These are phyloP conservation scores for Leucophenga maculata DNA, from an alignment of 2,888 invertebrate genomes.

Conservation along the genomic window DNA sequence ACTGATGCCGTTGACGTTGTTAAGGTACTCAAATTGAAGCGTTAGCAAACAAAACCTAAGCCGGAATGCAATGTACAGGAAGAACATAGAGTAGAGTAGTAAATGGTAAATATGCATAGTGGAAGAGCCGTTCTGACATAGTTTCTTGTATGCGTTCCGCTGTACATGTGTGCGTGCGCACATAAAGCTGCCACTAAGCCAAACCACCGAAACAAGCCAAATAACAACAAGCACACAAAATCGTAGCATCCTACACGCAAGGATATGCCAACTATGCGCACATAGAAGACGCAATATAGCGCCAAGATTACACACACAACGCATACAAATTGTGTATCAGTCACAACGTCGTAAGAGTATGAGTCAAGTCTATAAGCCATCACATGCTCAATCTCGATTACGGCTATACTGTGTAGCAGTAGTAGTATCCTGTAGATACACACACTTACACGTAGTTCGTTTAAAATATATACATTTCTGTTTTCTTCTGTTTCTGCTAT, in stretches of 20 bases:
- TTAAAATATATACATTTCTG: not conserved
- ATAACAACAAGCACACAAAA: not conserved
- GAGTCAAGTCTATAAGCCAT: no score
- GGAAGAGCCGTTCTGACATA: no score
- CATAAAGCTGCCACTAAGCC: constrained; percentile 10
- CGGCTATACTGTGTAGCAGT: no score
- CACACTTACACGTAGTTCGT: no score
- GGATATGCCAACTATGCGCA: no score
- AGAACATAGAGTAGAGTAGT: constrained; percentile 13
- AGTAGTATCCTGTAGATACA: no score
- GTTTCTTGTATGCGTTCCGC: not conserved
- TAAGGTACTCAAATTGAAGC: not conserved
- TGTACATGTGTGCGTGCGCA: not conserved
- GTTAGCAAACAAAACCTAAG: not conserved
- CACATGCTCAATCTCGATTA: no score
- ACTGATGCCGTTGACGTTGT: not conserved
- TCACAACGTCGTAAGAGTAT: not conserved
- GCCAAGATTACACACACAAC: not conserved
- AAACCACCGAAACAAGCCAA: constrained; percentile 9
- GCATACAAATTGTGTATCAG: constrained; percentile 24
- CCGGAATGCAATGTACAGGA: constrained; percentile 19
- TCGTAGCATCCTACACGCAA: no score
- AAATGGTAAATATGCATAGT: no score
- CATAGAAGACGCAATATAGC: not conserved
- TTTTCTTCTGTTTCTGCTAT: not conserved